phyloP scores from a whole-genome alignment of 53 echinoderm and acorn worm species.

The Holothuria leucospilota region DNA sequence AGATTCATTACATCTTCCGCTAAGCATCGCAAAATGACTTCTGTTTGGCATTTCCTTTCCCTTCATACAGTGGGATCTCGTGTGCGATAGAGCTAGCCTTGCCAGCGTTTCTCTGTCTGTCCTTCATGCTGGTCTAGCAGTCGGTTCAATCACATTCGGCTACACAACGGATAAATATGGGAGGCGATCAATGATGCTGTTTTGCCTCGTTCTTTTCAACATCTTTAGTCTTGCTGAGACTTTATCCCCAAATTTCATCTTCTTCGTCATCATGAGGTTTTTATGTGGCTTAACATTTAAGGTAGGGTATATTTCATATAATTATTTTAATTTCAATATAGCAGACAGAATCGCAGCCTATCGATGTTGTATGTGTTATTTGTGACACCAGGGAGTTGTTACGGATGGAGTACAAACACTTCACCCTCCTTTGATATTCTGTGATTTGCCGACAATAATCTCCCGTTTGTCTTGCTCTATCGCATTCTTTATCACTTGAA shows the following conservation, averaged over 20 bases:
- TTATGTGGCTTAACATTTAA: not conserved
- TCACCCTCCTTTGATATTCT: no score
- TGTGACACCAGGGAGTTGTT: no score
- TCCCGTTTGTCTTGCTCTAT: no score
- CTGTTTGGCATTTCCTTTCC: not conserved
- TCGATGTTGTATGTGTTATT: no score
- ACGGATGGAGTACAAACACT: no score
- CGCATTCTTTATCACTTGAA: no score
- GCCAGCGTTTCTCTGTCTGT: not conserved
- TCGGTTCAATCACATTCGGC: not conserved
- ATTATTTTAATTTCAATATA: not conserved
- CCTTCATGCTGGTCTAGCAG: conserved; percentile 1
- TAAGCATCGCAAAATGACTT: no score
- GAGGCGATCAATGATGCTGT: not conserved
- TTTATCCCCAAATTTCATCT: not conserved
- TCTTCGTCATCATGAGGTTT: not conserved
- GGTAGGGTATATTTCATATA: not conserved
- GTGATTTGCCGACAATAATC: no score
- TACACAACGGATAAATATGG: not conserved
- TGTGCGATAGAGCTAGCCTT: not conserved
- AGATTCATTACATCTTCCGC: no score
- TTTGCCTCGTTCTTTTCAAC: not conserved
- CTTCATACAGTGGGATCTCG: not conserved
- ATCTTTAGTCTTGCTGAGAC: not conserved
- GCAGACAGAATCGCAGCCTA: no score